phyloP scores from a whole-genome alignment of 1,140 invertebrate genomes.

The Coenobita brevimanus region DNA sequence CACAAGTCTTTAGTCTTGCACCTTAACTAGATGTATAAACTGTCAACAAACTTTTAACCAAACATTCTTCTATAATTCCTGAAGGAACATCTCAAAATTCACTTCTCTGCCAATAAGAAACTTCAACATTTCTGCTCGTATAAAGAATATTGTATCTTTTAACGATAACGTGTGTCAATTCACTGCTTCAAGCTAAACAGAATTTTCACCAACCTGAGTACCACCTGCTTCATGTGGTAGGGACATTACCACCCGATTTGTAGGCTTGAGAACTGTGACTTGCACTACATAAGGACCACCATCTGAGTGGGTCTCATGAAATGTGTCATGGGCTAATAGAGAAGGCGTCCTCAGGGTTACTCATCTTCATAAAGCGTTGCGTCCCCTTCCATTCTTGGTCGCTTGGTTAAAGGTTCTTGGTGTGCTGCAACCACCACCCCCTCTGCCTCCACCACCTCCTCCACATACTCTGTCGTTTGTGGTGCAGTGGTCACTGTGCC shows the following conservation, averaged over 20 bases:
- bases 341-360: constrained; percentile 23
- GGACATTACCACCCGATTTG: constrained; percentile 20
- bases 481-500: constrained; percentile 52
- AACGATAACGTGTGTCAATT: constrained; percentile 20
- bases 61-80: constrained; percentile 27
- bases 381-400: constrained; percentile 53
- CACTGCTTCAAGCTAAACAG: constrained; percentile 17
- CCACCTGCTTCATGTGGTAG: constrained; percentile 31
- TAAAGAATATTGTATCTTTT: constrained; percentile 17
- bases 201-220: constrained; percentile 41
- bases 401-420: constrained; percentile 49
- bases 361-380: constrained; percentile 52
- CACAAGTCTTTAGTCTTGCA: constrained; percentile 51
- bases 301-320: constrained; percentile 24
- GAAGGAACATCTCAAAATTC: constrained; percentile 44
- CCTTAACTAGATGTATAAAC: constrained; percentile 38
- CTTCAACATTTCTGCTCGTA: background rate
- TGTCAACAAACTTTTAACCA: constrained; percentile 35
- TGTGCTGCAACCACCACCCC: constrained; percentile 63
- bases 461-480: constrained; percentile 56
- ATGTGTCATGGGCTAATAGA: constrained; percentile 22
- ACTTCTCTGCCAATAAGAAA: constrained; percentile 28
- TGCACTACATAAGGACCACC: constrained; percentile 22
- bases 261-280: constrained; percentile 39
- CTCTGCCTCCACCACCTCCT: constrained; percentile 64